phyloP scores from a whole-genome alignment of 2,888 invertebrate species.

The Neoascia interrupta region DNA sequence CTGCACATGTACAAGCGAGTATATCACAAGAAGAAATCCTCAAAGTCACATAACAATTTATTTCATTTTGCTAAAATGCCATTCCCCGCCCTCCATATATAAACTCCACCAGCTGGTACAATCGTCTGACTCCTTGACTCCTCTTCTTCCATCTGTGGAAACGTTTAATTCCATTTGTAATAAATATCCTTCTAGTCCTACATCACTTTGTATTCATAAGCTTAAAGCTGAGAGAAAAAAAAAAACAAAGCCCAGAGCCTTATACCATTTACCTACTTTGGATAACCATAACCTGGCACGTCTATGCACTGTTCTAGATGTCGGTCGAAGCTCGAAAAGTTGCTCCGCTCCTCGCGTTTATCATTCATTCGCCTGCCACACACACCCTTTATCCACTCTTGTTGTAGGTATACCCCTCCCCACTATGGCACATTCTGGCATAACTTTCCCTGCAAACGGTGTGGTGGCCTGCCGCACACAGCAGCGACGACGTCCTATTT shows the following conservation, averaged over 20 bases:
- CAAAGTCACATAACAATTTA: constrained; percentile 56
- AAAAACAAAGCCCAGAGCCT: not conserved
- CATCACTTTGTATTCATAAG: constrained; percentile 66
- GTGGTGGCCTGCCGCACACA: constrained; percentile 21
- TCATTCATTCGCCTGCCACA: constrained; percentile 53
- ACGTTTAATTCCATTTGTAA: constrained; percentile 65
- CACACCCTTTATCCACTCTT: constrained; percentile 40
- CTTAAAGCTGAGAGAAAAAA: not conserved
- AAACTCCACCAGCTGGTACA: constrained; percentile 9
- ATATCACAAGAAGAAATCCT: too few species aligned
- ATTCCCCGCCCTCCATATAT: constrained; percentile 6
- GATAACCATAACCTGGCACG: constrained; percentile 38
- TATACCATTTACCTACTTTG: constrained; percentile 10
- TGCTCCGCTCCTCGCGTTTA: constrained; percentile 6
- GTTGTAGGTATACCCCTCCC: not conserved
- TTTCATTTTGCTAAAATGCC: constrained; percentile 38
- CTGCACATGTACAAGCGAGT: too few species aligned
- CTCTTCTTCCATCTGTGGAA: constrained; percentile 39
- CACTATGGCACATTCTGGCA: constrained; percentile 62
- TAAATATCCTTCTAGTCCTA: constrained; percentile 53
- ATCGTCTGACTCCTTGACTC: not conserved
- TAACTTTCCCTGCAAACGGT: constrained; percentile 52
- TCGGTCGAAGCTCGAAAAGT: constrained; percentile 25
- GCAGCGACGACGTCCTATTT: constrained; percentile 55
- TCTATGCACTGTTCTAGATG: constrained; percentile 15